Evolutionary conservation across 2,888 invertebrate genomes (phyloP), one percentile per base, ranked within the genome.

Genomic region (Gisinianus flammeolus): DNA sequence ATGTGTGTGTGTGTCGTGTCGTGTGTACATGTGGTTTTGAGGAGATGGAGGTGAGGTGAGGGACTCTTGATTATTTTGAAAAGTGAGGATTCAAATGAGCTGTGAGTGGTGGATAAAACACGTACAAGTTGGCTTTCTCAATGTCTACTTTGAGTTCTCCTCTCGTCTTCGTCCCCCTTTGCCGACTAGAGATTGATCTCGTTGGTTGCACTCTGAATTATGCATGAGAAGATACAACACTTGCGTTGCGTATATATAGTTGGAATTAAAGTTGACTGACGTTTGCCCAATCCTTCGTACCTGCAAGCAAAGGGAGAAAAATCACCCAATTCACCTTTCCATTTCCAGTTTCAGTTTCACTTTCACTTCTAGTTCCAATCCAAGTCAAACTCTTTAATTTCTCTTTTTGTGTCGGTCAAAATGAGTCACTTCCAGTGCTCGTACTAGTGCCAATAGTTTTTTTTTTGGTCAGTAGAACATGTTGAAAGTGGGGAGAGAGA

Each of bases 201-300:
- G 31, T 56, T 73, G 68, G 58, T 54, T 73, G 66, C 54, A 44
- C 75, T 24, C 64, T 78, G 78, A 78, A 78, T 78, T 74, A 78
- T 78, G 78, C 64, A 78, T 78, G 78, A 78, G 74, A 31, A 30
- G 44, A 5, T n/a, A n/a, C n/a, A 76, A 35, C 70, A 71, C 64
- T n/a, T 44, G 44, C 44, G 16, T 12, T 69, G 28, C n/a, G n/a
- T 68, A 52, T 69, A 73, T 68, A 64, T 10, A 66, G 31, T 24
- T 19, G 12, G 67, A 76, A 67, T 76, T 76, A 76, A 52, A 54
- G 31, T 68, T 76, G 75, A 76, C 68, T 76, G 75, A 44, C 67
- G 67, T 67, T 54, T n/a, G 8, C 44, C 16, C 44, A 10, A n/a
- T n/a, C n/a, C n/a, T n/a, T n/a, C n/a, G n/a, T 16, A 44, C 16